Evolutionary conservation across 2,888 invertebrate genomes (phyloP), one percentile per base, ranked within the genome.

Genomic region (Drosophila affinis): DNA sequence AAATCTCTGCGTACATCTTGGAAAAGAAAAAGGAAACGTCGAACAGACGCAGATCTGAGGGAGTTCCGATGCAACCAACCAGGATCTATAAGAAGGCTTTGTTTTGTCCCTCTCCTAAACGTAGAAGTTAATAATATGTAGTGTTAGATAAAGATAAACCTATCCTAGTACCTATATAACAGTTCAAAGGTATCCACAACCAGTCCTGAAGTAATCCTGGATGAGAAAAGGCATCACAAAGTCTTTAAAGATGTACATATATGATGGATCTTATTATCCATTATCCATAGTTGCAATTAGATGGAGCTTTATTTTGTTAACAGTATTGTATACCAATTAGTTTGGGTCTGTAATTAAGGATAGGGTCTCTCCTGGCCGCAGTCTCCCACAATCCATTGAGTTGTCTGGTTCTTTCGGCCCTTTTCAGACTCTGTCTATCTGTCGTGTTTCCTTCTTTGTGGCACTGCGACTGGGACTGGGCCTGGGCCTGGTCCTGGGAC

Each of bases 311-410:
- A 21, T 29, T 29, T 29, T 0, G 29, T 29, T 6, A 39, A 39
- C 14, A 0, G 39, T 39, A 39, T 14, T 14, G 6, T 14, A 39
- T 7, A 2, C 2, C 39, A 39, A n/a, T 39, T 39, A 39, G 39
- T n/a, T n/a, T 39, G n/a, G 7, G 6, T 7, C n/a, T 39, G 14
- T n/a, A 39, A n/a, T 39, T 14, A 7, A 7, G 14, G 39, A 7
- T 39, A n/a, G 39, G 6, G 2, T n/a, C 14, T 39, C 14, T 39
- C 7, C 14, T 7, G 6, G 39, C 39, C 39, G 2, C 39, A 47
- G 32, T 32, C 29, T 21, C 29, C 18, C 29, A 17, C 17, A 4
- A 7, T 7, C 14, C 59, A 73, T 73, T 60, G 45, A 64, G 73
- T 32, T 73, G 62, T 68, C 51, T 51, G 45, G n/a, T 10, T 9